A percentile compares a stretch with the other conserved stretches of the same genome.
Evolutionary conservation across 2,888 invertebrate genomes (phyloP).

Genomic region (Drosophila lutescens): DNA sequence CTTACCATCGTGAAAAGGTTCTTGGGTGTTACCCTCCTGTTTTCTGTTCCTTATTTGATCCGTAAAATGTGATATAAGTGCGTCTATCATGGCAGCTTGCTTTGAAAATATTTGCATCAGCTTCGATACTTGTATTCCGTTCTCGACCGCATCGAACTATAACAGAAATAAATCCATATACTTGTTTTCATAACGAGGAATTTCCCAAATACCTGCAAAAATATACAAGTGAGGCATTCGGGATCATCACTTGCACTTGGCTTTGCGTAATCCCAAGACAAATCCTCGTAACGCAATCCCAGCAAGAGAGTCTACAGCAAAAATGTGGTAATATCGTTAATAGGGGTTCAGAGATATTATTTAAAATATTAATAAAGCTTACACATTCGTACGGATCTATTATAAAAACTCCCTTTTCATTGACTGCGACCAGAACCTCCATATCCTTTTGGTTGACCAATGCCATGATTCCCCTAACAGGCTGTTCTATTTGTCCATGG

Average conservation of each 20-base stretch:
- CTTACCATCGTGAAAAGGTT: slow-evolving; percentile 84
- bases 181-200: not conserved
- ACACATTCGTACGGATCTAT: slow-evolving; percentile 94
- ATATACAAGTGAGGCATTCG: slow-evolving; percentile 95
- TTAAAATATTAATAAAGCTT: slow-evolving; percentile 84
- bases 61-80: slow-evolving; percentile 92
- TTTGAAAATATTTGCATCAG: slow-evolving; percentile 86
- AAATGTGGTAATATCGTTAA: not conserved
- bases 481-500: slow-evolving; percentile 97
- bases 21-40: slow-evolving; percentile 84
- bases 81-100: slow-evolving; percentile 94
- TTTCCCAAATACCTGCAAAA: slow-evolving; percentile 87
- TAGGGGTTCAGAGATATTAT: not conserved
- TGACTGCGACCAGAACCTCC: slow-evolving; percentile 94
- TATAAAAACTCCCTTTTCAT: slow-evolving; percentile 92
- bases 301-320: slow-evolving; percentile 89
- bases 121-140: slow-evolving; percentile 84
- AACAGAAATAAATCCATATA: slow-evolving; percentile 20
- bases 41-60: slow-evolving; percentile 89
- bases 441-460: slow-evolving; percentile 94
- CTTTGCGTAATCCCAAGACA: slow-evolving; percentile 96
- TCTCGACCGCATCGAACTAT: slow-evolving; percentile 84
- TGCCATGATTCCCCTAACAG: slow-evolving; percentile 92
- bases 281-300: slow-evolving; percentile 93
- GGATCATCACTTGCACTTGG: slow-evolving; percentile 91